These are phyloP conservation scores for Proctacanthus coquilletti DNA, from an alignment of 1,140 invertebrate genomes.

Conservation along the genomic window DNA sequence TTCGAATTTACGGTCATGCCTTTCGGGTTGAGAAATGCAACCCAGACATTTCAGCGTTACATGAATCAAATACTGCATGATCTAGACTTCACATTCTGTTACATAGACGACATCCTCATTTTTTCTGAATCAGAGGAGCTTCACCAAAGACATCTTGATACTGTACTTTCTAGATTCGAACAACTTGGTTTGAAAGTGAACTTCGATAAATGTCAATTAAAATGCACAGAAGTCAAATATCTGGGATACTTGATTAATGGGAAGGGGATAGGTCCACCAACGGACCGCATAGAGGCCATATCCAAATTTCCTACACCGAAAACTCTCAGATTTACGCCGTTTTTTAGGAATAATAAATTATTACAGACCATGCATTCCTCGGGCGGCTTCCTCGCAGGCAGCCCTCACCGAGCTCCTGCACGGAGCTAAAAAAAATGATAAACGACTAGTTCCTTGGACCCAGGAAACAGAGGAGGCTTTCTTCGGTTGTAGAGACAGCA, in stretches of 20 bases:
- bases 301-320: conserved; percentile 11
- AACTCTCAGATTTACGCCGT: conserved; percentile 13
- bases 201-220: conserved; percentile 17
- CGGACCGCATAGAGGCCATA: conserved; percentile 11
- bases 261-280: conserved; percentile 8
- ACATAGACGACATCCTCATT: conserved; percentile 28
- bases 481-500: conserved; percentile 21
- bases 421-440: conserved; percentile 14
- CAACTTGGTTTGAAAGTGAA: conserved; percentile 13
- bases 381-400: conserved; percentile 13
- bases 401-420: conserved; percentile 8
- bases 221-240: conserved; percentile 11
- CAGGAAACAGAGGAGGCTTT: conserved; percentile 16
- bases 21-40: conserved; percentile 23
- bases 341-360: conserved; percentile 25
- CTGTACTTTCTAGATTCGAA: conserved; percentile 8
- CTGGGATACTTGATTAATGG: conserved; percentile 10
- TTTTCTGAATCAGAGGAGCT: conserved; percentile 14
- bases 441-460: conserved; percentile 9
- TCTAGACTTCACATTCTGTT: conserved; percentile 19
- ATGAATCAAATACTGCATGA: conserved; percentile 31
- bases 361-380: conserved; percentile 17
- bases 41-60: conserved; percentile 33
- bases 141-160: conserved; percentile 15
- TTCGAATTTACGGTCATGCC: conserved; percentile 14